Base-by-base conservation (phyloP, 2,797 vertebrate genomes). In the Tapera naevia region DNA sequence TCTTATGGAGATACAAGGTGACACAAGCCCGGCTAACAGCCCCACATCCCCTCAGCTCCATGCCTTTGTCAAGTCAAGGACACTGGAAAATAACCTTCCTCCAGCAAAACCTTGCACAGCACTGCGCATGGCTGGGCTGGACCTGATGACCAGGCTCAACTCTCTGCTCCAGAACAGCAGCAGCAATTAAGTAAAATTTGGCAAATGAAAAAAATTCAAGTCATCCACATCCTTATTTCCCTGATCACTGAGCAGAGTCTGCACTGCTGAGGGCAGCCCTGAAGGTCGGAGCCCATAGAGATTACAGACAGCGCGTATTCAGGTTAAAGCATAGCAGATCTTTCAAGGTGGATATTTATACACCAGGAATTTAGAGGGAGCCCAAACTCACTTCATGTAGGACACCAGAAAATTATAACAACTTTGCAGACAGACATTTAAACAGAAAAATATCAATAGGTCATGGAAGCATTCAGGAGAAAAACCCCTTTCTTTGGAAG, bases 401-500 rank as follows among this genome's bases (percentile, higher is more conserved):
- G 94, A 81, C 91, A 90, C 32, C 11, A 39, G 37, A 85, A 61
- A 48, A 74, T 53, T 14, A 76, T 7, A 11, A 41, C 67, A 72
- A 35, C 71, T 91, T 16, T 23, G 35, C 80, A 73, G n/a, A n/a
- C 66, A 90, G 32, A 70, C 9, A 10, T 18, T 92, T 48, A 60
- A 92, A 61, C 19, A 53, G 92, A 61, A 88, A 79, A 94, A 54
- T 33, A 89, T 54, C 84, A 72, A 76, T 60, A 86, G 83, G 91
- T 91, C 82, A 84, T 22, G 41, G 82, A 94, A 95, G 88, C n/a
- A 81, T 56, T 56, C 78, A 84, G 60, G 54, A 93, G 82, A 10
- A 30, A 71, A 43, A 41, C 8, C 21, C 9, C 10, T 54, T 58
- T 85, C 71, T 71, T 64, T 17, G 37, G 69, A 78, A 93, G 74